Percentiles rank a stretch among this genome's conserved stretches.
Conservation (phyloP, 2,113 vertebrate genomes). For the Daphoenositta chrysoptera region DNA sequence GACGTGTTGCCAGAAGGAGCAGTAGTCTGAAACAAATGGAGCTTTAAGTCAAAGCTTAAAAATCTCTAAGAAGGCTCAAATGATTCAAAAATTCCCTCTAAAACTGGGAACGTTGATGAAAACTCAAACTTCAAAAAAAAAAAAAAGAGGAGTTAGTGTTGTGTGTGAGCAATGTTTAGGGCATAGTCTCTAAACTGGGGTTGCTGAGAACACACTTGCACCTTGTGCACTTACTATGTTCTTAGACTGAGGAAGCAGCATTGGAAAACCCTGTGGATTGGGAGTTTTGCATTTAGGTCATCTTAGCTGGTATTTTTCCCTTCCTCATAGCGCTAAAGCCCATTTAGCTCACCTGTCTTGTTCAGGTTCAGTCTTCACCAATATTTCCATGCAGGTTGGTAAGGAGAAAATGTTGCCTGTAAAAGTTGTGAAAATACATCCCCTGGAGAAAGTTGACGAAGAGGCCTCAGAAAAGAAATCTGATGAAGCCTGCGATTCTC, state of each 20-base stretch:
- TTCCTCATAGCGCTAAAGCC: background rate
- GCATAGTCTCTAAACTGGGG: background rate
- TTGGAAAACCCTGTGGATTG: background rate
- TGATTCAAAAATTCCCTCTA: background rate
- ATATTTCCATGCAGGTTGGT: slow-evolving; percentile 76
- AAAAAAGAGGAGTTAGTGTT: background rate
- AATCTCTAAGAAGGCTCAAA: background rate
- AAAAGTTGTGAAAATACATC: slow-evolving; percentile 88
- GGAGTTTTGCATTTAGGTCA: background rate
- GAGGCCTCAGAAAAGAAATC: slow-evolving; percentile 87
- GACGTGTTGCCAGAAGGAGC: background rate
- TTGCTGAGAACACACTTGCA: background rate
- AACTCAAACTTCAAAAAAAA: background rate
- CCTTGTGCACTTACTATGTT: background rate
- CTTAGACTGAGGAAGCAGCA: background rate
- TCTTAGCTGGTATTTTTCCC: background rate
- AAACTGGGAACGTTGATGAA: background rate
- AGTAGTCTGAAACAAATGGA: background rate
- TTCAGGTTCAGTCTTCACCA: background rate
- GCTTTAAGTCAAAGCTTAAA: background rate
- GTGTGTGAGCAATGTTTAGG: background rate
- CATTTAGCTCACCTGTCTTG: background rate
- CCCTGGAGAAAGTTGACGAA: slow-evolving; percentile 83
- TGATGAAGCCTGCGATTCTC: slow-evolving; percentile 91
- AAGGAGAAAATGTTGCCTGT: slow-evolving; percentile 89